Evolutionary conservation across 1,140 invertebrate genomes (phyloP).

Genomic region (Caerostris extrusa): DNA sequence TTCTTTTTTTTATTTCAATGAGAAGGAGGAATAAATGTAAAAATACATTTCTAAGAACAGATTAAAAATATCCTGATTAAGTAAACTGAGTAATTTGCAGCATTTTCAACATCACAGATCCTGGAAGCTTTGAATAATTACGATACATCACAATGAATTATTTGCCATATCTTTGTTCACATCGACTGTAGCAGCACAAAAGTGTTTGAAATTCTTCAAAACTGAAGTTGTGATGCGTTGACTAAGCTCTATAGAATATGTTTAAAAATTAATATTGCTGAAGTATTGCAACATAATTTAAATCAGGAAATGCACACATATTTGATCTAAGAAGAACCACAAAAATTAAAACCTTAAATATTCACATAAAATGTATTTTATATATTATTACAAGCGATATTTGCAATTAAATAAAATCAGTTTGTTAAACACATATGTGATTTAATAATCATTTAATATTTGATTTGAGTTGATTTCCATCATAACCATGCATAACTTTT

Average conservation of each 20-base stretch:
- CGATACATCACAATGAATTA: conserved; percentile 36
- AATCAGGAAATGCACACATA: too few species aligned
- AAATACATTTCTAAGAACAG: conserved; percentile 56
- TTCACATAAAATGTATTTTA: too few species aligned
- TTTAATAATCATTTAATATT: too few species aligned
- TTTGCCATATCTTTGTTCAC: conserved; percentile 75
- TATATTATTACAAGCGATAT: too few species aligned
- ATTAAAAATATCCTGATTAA: conserved; percentile 53
- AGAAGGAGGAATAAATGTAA: conserved; percentile 63
- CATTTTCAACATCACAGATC: conserved; percentile 67
- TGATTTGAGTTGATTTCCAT: too few species aligned
- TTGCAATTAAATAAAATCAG: too few species aligned
- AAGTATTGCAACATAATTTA: too few species aligned
- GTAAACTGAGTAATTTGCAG: conserved; percentile 34
- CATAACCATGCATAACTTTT: too few species aligned
- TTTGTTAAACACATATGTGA: too few species aligned
- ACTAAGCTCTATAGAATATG: conserved; percentile 20
- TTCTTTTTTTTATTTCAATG: conserved; percentile 7
- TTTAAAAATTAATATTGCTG: too few species aligned
- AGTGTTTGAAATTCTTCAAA: conserved; percentile 59
- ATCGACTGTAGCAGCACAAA: conserved; percentile 50
- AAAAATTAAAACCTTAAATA: too few species aligned
- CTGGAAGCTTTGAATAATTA: conserved; percentile 64
- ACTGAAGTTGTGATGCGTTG: conserved; percentile 58
- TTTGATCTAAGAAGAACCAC: too few species aligned